Evolutionary conservation across 2,888 invertebrate species (phyloP).

Genomic region (Plusia festucae): DNA sequence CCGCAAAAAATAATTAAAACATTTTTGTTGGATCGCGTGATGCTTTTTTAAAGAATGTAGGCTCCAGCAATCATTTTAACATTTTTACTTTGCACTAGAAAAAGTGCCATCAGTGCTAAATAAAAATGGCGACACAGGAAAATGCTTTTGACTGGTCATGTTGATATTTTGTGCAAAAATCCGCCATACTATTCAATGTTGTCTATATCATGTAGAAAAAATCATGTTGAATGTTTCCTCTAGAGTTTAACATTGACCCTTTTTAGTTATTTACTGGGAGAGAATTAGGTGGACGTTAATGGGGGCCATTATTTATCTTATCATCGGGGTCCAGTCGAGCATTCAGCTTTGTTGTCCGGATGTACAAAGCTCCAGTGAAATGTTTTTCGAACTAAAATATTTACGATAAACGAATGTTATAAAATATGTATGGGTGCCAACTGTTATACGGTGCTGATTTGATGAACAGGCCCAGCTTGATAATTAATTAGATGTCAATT

Average conservation of each 20-base stretch:
- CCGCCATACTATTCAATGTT: neutral
- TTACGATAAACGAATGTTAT: neutral
- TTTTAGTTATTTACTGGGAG: slow-evolving; percentile 7
- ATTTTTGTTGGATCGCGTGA: neutral
- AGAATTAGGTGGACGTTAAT: slow-evolving; percentile 24
- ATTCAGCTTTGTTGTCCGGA: slow-evolving; percentile 22
- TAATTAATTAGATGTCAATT: too few species aligned
- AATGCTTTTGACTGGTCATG: slow-evolving; percentile 9
- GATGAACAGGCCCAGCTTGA: neutral
- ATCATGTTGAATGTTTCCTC: neutral
- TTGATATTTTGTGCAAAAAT: slow-evolving; percentile 15
- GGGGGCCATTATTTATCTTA: slow-evolving; percentile 35
- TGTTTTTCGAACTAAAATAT: slow-evolving; percentile 6
- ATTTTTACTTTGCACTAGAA: slow-evolving; percentile 29
- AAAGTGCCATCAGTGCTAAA: slow-evolving; percentile 44
- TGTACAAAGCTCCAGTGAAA: slow-evolving; percentile 17
- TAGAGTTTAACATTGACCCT: neutral
- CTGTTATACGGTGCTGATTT: neutral
- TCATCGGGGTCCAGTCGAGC: slow-evolving; percentile 34
- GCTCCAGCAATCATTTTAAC: slow-evolving; percentile 14
- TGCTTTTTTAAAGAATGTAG: slow-evolving; percentile 3
- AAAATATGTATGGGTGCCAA: neutral
- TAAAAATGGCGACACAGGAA: slow-evolving; percentile 37
- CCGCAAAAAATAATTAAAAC: neutral
- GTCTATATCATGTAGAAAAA: slow-evolving; percentile 6